Conservation (phyloP, 2,113 vertebrate genomes). For the Lucifuga dentata region DNA sequence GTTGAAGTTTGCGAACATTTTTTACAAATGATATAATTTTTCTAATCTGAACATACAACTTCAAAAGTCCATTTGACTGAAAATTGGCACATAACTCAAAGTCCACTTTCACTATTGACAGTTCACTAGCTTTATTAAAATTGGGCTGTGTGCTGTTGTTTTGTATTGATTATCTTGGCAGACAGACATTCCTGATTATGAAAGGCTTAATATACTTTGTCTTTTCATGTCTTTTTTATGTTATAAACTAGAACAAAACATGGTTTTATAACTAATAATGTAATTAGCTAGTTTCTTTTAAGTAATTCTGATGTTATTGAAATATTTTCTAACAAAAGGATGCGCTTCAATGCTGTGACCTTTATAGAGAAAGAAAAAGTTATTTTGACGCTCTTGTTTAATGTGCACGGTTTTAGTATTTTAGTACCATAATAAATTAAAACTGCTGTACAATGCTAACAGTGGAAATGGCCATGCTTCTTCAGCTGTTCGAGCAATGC, state of each 20-base stretch:
- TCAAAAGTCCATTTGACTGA: conserved; percentile 11
- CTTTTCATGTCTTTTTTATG: neutral
- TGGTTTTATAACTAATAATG: neutral
- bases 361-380: neutral
- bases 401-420: neutral
- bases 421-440: neutral
- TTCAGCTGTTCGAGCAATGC: conserved; percentile 3
- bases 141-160: conserved; percentile 38
- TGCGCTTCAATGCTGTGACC: neutral
- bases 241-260: neutral
- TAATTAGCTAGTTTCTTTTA: neutral
- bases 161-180: conserved; percentile 36
- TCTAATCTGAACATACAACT: neutral
- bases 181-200: conserved; percentile 38
- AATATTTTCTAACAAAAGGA: neutral
- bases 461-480: conserved; percentile 10
- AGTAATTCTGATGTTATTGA: neutral
- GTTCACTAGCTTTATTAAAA: conserved; percentile 43
- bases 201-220: neutral
- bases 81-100: conserved; percentile 17
- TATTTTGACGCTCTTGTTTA: neutral
- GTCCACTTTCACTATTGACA: conserved; percentile 37
- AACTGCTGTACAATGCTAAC: neutral
- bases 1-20: conserved; percentile 5
- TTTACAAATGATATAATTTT: conserved; percentile 3